Evolutionary conservation across 2,113 vertebrate species (phyloP).

Genomic region (Sylvilagus bachmani): DNA sequence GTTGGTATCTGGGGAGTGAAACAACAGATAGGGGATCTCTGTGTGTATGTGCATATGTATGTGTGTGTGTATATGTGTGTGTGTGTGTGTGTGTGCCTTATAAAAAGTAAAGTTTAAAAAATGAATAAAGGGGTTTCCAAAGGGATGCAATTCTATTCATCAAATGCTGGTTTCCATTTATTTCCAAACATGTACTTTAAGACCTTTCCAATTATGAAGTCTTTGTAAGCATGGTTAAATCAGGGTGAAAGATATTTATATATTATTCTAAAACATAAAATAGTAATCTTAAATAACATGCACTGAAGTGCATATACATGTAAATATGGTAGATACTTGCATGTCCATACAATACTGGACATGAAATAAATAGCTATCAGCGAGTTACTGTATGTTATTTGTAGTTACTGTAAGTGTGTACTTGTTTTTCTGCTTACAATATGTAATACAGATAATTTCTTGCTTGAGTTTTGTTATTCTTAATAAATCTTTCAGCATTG

Average conservation of each 20-base stretch:
- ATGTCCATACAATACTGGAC: neutral
- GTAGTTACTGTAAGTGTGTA: neutral
- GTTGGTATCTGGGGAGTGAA: too few species aligned
- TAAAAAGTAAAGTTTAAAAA: too few species aligned
- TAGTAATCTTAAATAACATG: constrained; percentile 28
- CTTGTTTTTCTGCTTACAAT: constrained; percentile 35
- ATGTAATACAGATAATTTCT: neutral
- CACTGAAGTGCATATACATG: neutral
- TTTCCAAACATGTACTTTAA: neutral
- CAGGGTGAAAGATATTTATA: neutral
- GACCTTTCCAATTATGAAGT: neutral
- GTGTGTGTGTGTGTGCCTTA: too few species aligned
- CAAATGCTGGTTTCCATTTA: neutral
- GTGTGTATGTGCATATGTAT: too few species aligned
- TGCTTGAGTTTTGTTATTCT: constrained; percentile 31
- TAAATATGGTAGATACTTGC: neutral
- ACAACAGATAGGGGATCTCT: too few species aligned
- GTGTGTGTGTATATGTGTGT: too few species aligned
- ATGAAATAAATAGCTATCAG: neutral
- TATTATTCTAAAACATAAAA: neutral
- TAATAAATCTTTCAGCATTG: neutral
- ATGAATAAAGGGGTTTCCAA: constrained; percentile 13
- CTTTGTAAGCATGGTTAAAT: neutral
- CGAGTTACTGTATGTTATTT: neutral
- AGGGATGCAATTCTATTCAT: neutral